Evolutionary conservation across 2,113 vertebrate species (phyloP).

Genomic region (Dissostichus mawsoni): DNA sequence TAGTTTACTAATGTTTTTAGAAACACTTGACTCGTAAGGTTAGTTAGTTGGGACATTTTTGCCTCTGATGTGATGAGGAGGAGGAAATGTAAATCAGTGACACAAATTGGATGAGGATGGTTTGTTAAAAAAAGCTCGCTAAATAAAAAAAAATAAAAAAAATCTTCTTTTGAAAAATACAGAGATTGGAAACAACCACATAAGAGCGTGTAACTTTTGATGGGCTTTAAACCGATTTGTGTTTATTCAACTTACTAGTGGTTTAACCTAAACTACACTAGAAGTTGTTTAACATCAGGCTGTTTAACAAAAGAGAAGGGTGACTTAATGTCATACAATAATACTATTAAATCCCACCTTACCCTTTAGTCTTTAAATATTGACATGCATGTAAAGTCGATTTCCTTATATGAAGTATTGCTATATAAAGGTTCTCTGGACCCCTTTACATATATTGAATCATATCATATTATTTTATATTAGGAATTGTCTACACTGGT

Average conservation of each 20-base stretch:
- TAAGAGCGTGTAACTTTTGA: too few relatives aligned
- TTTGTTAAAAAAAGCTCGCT: slow-evolving; percentile 33
- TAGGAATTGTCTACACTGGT: not conserved
- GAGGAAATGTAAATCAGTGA: slow-evolving; percentile 59
- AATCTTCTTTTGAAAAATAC: not conserved
- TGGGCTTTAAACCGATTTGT: not conserved
- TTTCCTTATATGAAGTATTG: not conserved
- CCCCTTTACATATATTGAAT: not conserved
- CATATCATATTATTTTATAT: not conserved
- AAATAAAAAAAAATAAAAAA: not conserved
- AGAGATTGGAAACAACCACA: not conserved
- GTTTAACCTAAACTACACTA: not conserved
- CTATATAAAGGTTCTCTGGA: too few relatives aligned
- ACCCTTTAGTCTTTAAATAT: not conserved
- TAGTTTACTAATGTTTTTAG: slow-evolving; percentile 67
- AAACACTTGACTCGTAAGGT: slow-evolving; percentile 65
- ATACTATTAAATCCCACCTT: not conserved
- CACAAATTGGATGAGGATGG: slow-evolving; percentile 33
- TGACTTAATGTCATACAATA: too few relatives aligned
- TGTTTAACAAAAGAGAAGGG: not conserved
- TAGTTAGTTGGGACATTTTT: slow-evolving; percentile 61
- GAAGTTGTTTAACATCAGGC: not conserved
- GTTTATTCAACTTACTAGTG: not conserved
- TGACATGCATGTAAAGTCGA: not conserved
- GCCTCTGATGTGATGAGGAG: slow-evolving; percentile 45